A percentile compares a stretch with the other conserved stretches of the same genome.
phyloP scores from a whole-genome alignment of 2,113 vertebrate species.

The Eubucco bourcierii region DNA sequence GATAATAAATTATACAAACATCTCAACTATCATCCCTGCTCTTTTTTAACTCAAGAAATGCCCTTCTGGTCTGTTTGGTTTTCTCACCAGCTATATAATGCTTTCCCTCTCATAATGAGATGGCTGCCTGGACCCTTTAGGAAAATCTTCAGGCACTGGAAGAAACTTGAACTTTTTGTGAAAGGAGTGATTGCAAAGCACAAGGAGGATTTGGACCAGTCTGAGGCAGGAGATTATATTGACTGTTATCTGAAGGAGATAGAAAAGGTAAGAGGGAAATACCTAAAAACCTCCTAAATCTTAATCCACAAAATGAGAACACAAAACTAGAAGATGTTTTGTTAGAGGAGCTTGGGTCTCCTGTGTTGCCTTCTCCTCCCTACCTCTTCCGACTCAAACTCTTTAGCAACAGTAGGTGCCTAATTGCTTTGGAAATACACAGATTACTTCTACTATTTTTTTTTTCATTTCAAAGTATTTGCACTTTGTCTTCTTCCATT shows the following conservation, averaged over 20 bases:
- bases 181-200: conserved; percentile 72
- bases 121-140: conserved; percentile 81
- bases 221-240: conserved; percentile 80
- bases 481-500: conserved; percentile 22
- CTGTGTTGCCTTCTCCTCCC: rapidly evolving
- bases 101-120: conserved; percentile 77
- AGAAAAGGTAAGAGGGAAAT: conserved; percentile 73
- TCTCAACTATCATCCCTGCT: not conserved
- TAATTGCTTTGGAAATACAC: not conserved
- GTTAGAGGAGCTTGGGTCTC: not conserved
- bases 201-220: conserved; percentile 73
- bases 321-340: not conserved
- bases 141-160: conserved; percentile 59
- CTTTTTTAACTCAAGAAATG: not conserved
- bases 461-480: conserved; percentile 24
- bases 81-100: conserved; percentile 76
- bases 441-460: not conserved
- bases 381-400: not conserved
- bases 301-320: not conserved
- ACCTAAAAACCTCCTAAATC: not conserved
- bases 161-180: conserved; percentile 70
- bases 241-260: conserved; percentile 84
- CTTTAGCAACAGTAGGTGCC: conserved; percentile 3
- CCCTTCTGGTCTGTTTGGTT: not conserved
- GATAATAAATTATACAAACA: not conserved